Base-by-base conservation (phyloP, 2,797 vertebrate genomes). In the Harpagifer antarcticus region DNA sequence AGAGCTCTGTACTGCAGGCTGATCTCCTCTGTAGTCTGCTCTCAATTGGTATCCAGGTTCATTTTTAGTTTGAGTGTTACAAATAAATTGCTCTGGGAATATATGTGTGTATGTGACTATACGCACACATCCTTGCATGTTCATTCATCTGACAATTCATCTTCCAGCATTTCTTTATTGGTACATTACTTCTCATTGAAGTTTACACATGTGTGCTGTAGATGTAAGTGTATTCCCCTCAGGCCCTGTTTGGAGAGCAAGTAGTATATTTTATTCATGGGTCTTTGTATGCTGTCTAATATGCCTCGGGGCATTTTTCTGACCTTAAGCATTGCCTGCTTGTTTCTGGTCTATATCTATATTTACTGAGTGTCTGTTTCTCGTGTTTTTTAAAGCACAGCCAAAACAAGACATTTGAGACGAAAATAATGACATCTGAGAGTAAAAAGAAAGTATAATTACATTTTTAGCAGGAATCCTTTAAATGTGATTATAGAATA, bases 261-360 rank as follows among this genome's bases (percentile, higher is more conserved):
- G 47, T 3, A 5, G 20, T 52, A 75, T 89, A 72, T 91, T 88
- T 89, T 89, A 88, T 89, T 87, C 70, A 87, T 81, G 54, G 65
- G 6, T 76, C 54, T 83, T 81, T 83, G 57, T 79, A 65, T 82
- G 81, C 86, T 87, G 45, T 78, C 54, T n/a, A 73, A 78, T 81
- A 69, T 40, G 72, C 90, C 81, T 76, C 20, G 0, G 48, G 83
- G 74, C 64, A 50, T 67, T 79, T 75, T 52, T 63, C 72, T 74
- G 70, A 88, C 80, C 82, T 72, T 54, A 83, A 79, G 57, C 76
- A 43, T 27, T 61, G 63, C 40, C 56, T 74, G 62, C 40, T 68
- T 76, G 15, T 61, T 61, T 76, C 23, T 20, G 47, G 17, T 67
- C 50, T 74, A 87, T 47, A 59, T 74, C 62, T 80, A 33, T 77